phyloP scores from a whole-genome alignment of 1,140 invertebrate species.

The Philaenus spumarius region DNA sequence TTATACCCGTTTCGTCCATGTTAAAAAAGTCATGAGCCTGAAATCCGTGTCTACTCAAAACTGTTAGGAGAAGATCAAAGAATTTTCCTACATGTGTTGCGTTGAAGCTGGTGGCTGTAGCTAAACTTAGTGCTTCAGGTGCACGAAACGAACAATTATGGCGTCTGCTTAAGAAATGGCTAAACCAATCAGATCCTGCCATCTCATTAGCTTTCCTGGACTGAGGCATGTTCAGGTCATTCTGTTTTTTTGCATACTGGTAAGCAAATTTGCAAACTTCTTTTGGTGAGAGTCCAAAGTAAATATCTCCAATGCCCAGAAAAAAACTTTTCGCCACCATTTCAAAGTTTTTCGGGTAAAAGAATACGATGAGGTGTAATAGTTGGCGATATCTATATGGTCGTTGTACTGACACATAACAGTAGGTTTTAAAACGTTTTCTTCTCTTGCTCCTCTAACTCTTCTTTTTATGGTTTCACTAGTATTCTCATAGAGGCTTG shows the following conservation, averaged over 20 bases:
- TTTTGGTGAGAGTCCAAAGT: constrained; percentile 3
- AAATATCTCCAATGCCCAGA: neutral
- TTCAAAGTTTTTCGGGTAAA: constrained; percentile 1
- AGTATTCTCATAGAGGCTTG: constrained; percentile 7
- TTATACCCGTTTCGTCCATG: constrained; percentile 44
- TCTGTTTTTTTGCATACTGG: constrained; percentile 3
- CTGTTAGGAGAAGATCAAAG: constrained; percentile 33
- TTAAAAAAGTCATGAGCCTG: constrained; percentile 38
- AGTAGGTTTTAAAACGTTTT: constrained; percentile 3
- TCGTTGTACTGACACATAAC: constrained; percentile 5
- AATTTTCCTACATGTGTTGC: constrained; percentile 37
- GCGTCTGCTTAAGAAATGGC: constrained; percentile 41
- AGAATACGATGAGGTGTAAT: constrained; percentile 8
- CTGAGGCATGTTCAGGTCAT: constrained; percentile 4
- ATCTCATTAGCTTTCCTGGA: neutral
- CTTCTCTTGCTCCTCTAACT: constrained; percentile 4
- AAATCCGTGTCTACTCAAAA: constrained; percentile 34
- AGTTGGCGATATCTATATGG: constrained; percentile 4
- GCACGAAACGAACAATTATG: constrained; percentile 38
- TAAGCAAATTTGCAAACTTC: neutral
- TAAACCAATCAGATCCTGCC: constrained; percentile 36
- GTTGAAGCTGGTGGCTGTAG: constrained; percentile 40
- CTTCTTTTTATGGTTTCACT: constrained; percentile 1
- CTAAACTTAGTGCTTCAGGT: constrained; percentile 40
- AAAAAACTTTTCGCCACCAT: constrained; percentile 11